Evolutionary conservation across 2,113 vertebrate genomes (phyloP), one percentile per base, ranked within the genome.

Genomic region (Lutjanus erythropterus): DNA sequence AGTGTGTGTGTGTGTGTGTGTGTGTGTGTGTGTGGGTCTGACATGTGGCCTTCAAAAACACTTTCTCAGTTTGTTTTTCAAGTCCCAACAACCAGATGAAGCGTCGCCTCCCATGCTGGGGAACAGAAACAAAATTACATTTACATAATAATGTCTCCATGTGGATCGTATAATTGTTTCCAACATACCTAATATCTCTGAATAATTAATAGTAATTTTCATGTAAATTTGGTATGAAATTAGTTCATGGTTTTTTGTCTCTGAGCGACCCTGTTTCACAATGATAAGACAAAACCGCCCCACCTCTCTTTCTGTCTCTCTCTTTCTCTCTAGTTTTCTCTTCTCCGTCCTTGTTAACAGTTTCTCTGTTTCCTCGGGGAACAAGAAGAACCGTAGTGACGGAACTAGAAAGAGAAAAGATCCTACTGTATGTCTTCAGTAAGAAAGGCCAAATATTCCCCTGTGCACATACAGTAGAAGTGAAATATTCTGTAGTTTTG

Each of bases 161-260:
- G 59, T 5, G 47, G 49, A 74, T 77, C 6, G 5, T 53, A 67
- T 53, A 72, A 84, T 75, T 79, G 50, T 78, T 60, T 65, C 67
- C 62, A 75, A 79, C 15, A 44, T 25, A 69, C 64, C 27, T 52
- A 75, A 79, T 74, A 69, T 62, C 55, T 25, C 53, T 1, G 23
- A 50, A 72, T 79, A 81, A 90, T 88, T 88, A 82, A 75, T 61
- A 27, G 23, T 75, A 55, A 89, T 86, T 79, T 77, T 86, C 35
- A 81, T 83, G 78, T 86, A 83, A 89, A 90, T 88, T 70, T 77
- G 66, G 83, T 83, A 71, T 88, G 85, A 90, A 91, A 88, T 91
- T 11, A 88, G 50, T 70, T 81, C 15, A 68, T 75, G 75, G 62
- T 35, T 52, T 73, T 74, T 44, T 62, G 72, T 88, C 83, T 78